phyloP scores from a whole-genome alignment of 2,113 vertebrate species.

The Acrocephalus kingi region DNA sequence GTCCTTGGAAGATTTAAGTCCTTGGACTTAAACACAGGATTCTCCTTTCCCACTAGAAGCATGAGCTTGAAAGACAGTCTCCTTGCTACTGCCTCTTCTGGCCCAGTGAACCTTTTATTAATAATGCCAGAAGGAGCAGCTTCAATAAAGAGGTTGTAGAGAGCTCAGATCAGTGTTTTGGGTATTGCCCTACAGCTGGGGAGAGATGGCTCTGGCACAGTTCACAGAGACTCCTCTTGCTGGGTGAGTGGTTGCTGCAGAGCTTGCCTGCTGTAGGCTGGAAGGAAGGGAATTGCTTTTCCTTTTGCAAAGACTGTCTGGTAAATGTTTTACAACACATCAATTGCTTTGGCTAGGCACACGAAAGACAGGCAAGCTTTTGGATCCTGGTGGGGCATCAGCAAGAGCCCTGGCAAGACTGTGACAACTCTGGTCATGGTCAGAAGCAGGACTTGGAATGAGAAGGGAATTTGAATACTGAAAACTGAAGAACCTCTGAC shows the following conservation, averaged over 20 bases:
- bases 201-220: background rate
- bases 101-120: background rate
- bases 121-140: background rate
- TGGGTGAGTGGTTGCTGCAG: background rate
- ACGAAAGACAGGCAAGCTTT: background rate
- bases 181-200: background rate
- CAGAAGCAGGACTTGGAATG: background rate
- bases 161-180: background rate
- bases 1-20: background rate
- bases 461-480: background rate
- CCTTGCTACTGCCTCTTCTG: background rate
- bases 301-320: background rate
- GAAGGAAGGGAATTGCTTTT: background rate
- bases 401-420: background rate
- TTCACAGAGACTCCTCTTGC: background rate
- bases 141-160: background rate
- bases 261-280: rapidly evolving
- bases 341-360: background rate
- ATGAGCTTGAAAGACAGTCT: background rate
- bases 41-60: background rate
- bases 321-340: background rate
- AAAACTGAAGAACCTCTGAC: background rate
- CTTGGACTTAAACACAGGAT: background rate
- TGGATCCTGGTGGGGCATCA: background rate
- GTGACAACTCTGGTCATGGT: background rate